Evolutionary conservation across 2,888 invertebrate species (phyloP), one percentile per base, ranked within the genome.

Genomic region (Galerucella nymphaeae): DNA sequence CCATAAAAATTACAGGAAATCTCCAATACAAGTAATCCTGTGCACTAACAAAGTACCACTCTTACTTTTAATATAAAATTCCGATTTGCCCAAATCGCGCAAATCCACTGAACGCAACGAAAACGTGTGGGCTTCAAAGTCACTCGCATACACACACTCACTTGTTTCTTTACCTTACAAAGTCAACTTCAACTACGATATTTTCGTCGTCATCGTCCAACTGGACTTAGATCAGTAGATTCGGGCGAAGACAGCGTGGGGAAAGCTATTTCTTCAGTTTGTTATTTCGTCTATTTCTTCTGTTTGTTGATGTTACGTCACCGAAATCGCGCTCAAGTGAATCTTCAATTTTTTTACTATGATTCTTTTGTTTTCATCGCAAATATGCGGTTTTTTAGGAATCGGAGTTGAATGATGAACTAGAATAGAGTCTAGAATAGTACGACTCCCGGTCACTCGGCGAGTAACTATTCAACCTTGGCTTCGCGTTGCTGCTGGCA

Each of bases 171-270:
- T 71, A 70, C 78, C 79, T 77, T 78, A 78, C 76, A 78, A 76
- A 76, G 77, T 67, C 76, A 77, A 78, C 74, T 78, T 69, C 76
- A 77, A 78, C 74, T 79, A 70, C 67, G 74, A 77, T 71, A 73
- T 74, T 75, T 65, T 16, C 20, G 16, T 50, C 65, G n/a, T 50
- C 65, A 53, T 50, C 62, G 59, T 16, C 63, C 23, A 64, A 55
- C 70, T 76, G 75, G 78, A 77, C 74, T 71, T 74, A 55, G 72
- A 62, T 55, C 53, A 53, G 55, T 62, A 62, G 48, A 67, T 20
- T 66, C 55, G 18, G 18, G 66, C 61, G 53, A 64, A 66, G 41
- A 53, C 70, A 71, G 78, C 71, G 80, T 78, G 80, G 80, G 80
- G 80, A 80, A 79, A 79, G 78, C 79, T 73, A 74, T 69, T 66